Evolutionary conservation across 2,797 vertebrate genomes (phyloP).

Genomic region (Channallabes apus): DNA sequence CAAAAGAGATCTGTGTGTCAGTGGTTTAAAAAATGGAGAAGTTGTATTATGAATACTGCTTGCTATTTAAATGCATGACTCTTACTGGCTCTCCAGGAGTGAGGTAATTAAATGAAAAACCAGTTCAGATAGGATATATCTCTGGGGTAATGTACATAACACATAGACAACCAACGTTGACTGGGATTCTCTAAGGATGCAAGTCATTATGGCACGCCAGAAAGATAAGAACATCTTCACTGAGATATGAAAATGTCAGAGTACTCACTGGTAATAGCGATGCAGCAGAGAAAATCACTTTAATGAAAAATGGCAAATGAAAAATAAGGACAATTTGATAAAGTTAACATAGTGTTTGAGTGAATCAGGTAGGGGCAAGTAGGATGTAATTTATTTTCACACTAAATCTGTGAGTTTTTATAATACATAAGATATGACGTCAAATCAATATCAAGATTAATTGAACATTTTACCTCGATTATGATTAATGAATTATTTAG

Average conservation of each 20-base stretch:
- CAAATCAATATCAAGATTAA: too few relatives aligned
- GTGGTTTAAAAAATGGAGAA: constrained; percentile 47
- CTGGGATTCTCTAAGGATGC: constrained; percentile 52
- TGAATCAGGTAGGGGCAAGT: not conserved
- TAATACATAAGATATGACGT: not conserved
- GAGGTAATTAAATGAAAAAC: constrained; percentile 62
- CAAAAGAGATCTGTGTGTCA: constrained; percentile 48
- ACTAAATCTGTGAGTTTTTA: not conserved
- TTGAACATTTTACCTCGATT: too few relatives aligned
- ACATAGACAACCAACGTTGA: constrained; percentile 66
- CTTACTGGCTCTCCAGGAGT: constrained; percentile 50
- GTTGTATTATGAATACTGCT: constrained; percentile 45
- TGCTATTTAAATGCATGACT: constrained; percentile 41
- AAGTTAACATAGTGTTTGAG: not conserved
- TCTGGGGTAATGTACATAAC: constrained; percentile 68
- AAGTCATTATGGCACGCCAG: constrained; percentile 53
- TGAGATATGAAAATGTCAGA: constrained; percentile 52
- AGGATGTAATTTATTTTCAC: not conserved
- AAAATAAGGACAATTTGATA: constrained; percentile 4
- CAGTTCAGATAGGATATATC: constrained; percentile 63
- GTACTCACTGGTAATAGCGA: constrained; percentile 39
- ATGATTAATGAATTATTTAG: too few relatives aligned
- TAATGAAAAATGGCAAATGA: constrained; percentile 20
- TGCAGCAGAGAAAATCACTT: constrained; percentile 35
- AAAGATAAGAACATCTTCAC: constrained; percentile 48